Base-by-base conservation (phyloP, 2,113 vertebrate species). In the Piaya cayana region DNA sequence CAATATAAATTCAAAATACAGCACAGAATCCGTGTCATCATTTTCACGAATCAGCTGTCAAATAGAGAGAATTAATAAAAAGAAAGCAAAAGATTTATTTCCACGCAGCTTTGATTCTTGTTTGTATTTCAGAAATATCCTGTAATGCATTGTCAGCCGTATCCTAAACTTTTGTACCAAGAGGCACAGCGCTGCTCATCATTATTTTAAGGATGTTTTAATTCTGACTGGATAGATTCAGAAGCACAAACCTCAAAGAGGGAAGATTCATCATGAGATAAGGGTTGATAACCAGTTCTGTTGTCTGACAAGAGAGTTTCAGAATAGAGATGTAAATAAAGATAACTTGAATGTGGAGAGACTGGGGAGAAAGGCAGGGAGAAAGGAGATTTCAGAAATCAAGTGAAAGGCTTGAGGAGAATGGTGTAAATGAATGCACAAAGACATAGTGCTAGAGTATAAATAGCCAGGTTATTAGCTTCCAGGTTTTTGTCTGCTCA, bases 101-200 rank as follows among this genome's bases (percentile, higher is more conserved):
- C 75, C 69, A 14, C 25, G 15, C 14, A 80, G 20, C 30, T 85
- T 92, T 88, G 39, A 88, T n/a, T 69, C 59, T 70, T 69, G 36
- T 30, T 81, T 62, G 8, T 72, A 52, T 68, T 82, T 87, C 70
- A 39, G 84, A 82, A 76, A 58, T 89, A 76, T 30, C 32, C 39
- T 67, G 15, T 59, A 60, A 64, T 11, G 8, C 0, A 1, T 64
- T 49, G 60, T 37, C 29, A 63, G 13, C 29, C 0, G 0, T 27
- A 60, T n/a, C 12, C 20, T 56, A 39, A 70, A 70, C 58, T 63
- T 75, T 32, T 67, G 34, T 78, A 8, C 12, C 30, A 63, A 16
- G 43, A 71, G 23, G 22, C 36, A 15, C 11, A 22, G 30, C 52
- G 43, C 34, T 89, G 52, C 17, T 58, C 15, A 2, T 59, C 47